phyloP scores from a whole-genome alignment of 2,888 invertebrate genomes.

The Blera fallax region DNA sequence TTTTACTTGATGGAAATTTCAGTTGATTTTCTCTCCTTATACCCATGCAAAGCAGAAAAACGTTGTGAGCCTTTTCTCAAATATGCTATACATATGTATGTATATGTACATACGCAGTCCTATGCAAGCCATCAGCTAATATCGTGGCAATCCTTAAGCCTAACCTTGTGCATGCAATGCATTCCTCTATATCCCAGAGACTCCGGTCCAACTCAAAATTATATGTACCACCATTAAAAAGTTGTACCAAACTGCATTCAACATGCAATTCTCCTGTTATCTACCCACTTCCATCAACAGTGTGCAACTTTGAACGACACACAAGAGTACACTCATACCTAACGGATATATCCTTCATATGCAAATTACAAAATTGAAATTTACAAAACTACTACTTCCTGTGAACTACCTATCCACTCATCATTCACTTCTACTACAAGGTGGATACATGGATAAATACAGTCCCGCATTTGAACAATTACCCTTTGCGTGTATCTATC shows the following conservation, averaged over 20 bases:
- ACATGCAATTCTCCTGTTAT: neutral
- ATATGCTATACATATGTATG: too few relatives aligned
- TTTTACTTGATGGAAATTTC: too few relatives aligned
- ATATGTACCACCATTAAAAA: neutral
- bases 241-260: neutral
- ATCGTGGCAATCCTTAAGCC: too few relatives aligned
- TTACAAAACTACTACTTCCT: conserved; percentile 23
- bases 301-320: neutral
- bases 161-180: too few relatives aligned
- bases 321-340: neutral
- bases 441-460: neutral
- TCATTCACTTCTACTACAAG: neutral
- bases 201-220: neutral
- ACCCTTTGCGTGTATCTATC: conserved; percentile 52
- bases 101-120: too few relatives aligned
- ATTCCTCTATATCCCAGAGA: neutral
- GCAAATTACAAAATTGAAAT: conserved; percentile 38
- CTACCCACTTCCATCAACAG: neutral
- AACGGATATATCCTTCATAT: conserved; percentile 7
- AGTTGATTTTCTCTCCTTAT: too few relatives aligned
- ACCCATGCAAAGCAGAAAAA: too few relatives aligned
- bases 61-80: too few relatives aligned
- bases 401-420: neutral
- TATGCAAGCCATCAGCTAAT: too few relatives aligned
- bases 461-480: conserved; percentile 21